A percentile compares a stretch with the other conserved stretches of the same genome.
Evolutionary conservation across 2,888 invertebrate species (phyloP).

Genomic region (Andrena minutula): DNA sequence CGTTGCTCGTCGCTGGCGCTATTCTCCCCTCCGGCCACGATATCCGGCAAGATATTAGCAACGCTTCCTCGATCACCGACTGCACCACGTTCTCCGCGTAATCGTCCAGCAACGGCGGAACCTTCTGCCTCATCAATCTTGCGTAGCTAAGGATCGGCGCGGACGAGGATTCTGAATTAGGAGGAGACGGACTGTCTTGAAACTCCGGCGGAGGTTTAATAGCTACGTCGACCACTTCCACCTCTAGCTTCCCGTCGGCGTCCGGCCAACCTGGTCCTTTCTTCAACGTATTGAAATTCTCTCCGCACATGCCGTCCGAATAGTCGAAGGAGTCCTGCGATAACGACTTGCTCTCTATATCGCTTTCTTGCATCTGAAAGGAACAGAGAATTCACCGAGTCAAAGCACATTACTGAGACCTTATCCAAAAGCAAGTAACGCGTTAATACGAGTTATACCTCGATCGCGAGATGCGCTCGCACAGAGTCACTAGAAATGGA

Average conservation of each 20-base stretch:
- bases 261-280: constrained; percentile 89
- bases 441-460: constrained; percentile 85
- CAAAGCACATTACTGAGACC: too few species aligned
- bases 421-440: not conserved
- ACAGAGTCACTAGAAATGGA: constrained; percentile 91
- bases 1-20: constrained; percentile 70
- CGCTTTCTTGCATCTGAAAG: constrained; percentile 92
- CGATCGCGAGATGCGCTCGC: constrained; percentile 89
- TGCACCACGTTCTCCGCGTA: constrained; percentile 85
- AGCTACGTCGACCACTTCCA: constrained; percentile 86
- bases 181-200: constrained; percentile 88
- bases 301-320: constrained; percentile 92
- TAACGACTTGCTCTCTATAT: constrained; percentile 91
- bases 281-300: constrained; percentile 93
- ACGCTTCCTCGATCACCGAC: constrained; percentile 85
- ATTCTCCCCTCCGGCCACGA: constrained; percentile 83
- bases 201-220: constrained; percentile 95
- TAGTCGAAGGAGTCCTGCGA: constrained; percentile 93
- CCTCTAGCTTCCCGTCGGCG: constrained; percentile 86
- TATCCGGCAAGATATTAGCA: constrained; percentile 85
- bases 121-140: constrained; percentile 65
- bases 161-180: constrained; percentile 81
- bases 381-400: not conserved
- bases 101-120: constrained; percentile 82
- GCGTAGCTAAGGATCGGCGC: constrained; percentile 78